A percentile compares a stretch with the other conserved stretches of the same genome.
Conservation (phyloP, 2,113 vertebrate genomes). For the Actenoides lindsayi region DNA sequence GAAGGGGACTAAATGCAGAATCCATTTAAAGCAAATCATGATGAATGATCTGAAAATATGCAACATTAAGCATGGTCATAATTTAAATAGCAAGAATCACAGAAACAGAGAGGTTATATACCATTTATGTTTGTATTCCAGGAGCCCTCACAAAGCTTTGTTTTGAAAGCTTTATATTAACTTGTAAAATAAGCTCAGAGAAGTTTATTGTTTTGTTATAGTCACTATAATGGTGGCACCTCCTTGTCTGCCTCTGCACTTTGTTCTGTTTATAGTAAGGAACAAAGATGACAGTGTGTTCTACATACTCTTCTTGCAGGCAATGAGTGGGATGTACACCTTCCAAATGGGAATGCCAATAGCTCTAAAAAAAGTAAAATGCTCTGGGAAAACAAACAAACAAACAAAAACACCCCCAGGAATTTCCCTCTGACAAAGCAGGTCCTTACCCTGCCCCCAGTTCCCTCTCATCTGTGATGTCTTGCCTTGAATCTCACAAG, state of each 20-base stretch:
- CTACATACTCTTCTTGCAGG: background rate
- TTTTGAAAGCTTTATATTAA: conserved; percentile 8
- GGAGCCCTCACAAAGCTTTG: background rate
- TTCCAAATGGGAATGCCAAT: background rate
- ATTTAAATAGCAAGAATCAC: background rate
- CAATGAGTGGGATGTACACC: background rate
- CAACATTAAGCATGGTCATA: background rate
- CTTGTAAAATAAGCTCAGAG: background rate
- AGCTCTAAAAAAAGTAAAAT: background rate
- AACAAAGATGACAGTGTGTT: background rate
- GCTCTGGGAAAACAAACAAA: background rate
- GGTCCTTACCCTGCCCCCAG: background rate
- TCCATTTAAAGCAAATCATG: background rate
- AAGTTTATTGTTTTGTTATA: background rate
- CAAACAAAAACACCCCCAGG: background rate
- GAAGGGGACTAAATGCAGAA: background rate
- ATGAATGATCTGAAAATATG: background rate
- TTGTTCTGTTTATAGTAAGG: background rate
- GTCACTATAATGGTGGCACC: background rate
- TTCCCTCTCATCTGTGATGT: background rate
- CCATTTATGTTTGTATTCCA: background rate
- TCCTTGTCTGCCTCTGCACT: background rate
- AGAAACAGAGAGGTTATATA: background rate
- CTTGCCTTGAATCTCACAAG: background rate
- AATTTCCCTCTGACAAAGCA: background rate